These are phyloP conservation scores for Morbakka virulenta DNA, from an alignment of 30 jellyfish, hydroid and myxozoan genomes.

Conservation along the genomic window DNA sequence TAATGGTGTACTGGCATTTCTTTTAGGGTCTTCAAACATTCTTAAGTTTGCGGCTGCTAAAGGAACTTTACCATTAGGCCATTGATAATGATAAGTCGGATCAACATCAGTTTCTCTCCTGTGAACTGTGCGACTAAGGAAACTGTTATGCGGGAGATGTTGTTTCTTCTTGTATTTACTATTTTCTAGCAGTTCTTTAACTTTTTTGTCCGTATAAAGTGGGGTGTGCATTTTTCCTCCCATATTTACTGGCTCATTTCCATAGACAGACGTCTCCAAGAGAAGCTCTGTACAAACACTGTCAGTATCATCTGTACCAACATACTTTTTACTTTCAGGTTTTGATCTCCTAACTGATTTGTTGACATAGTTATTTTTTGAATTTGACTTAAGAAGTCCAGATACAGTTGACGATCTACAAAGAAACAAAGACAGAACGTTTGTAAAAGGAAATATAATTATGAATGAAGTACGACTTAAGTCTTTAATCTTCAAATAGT, in stretches of 20 bases:
- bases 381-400: constrained; percentile 30
- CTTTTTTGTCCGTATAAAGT: constrained; percentile 40
- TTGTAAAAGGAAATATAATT: no score
- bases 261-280: constrained; percentile 62
- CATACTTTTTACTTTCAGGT: neutral
- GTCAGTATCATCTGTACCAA: constrained; percentile 40
- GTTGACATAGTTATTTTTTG: neutral
- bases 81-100: no score
- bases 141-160: neutral
- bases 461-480: no score
- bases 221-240: constrained; percentile 62
- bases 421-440: neutral
- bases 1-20: no score
- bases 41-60: no score
- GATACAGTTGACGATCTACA: constrained; percentile 60
- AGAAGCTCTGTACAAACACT: constrained; percentile 56
- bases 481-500: no score
- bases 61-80: no score
- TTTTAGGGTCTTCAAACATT: no score
- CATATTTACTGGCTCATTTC: constrained; percentile 63
- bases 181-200: constrained; percentile 33
- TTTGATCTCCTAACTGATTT: constrained; percentile 15
- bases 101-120: neutral
- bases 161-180: constrained; percentile 41
- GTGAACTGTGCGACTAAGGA: constrained; percentile 41